Evolutionary conservation across 2,888 invertebrate genomes (phyloP).

Genomic region (Amphipyra berbera): DNA sequence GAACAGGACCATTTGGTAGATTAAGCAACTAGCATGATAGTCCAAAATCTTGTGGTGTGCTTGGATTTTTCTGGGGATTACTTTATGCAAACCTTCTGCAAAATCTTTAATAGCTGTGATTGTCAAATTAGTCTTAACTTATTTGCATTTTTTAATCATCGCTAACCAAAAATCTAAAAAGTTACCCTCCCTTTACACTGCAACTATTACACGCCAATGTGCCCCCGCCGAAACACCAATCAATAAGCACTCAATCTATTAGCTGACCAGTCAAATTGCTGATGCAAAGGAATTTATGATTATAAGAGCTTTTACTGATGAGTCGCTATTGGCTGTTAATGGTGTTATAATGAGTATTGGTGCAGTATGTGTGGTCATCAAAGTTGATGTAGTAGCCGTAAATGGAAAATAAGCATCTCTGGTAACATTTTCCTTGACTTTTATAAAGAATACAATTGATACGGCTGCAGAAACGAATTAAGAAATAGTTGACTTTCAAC

Average conservation of each 20-base stretch:
- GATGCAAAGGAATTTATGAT: conserved; percentile 56
- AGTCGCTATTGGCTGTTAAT: conserved; percentile 8
- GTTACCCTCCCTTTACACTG: conserved; percentile 8
- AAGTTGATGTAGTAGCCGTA: not conserved
- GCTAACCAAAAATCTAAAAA: conserved; percentile 1
- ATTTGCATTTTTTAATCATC: conserved; percentile 19
- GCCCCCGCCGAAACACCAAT: conserved; percentile 31
- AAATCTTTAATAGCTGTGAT: no score
- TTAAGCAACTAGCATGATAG: no score
- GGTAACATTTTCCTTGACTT: not conserved
- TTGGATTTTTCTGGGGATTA: no score
- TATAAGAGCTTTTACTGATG: conserved; percentile 45
- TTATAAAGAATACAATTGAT: no score
- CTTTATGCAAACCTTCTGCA: no score
- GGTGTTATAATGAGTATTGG: conserved; percentile 13
- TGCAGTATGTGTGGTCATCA: not conserved
- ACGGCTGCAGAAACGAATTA: no score
- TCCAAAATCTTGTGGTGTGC: no score
- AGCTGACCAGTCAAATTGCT: conserved; percentile 47
- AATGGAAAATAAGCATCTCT: not conserved
- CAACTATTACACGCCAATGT: conserved; percentile 41
- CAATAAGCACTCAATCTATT: conserved; percentile 65
- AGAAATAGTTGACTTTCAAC: no score
- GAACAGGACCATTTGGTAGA: no score
- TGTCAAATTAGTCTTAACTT: not conserved